phyloP scores from a whole-genome alignment of 2,888 invertebrate genomes.

The Agonopterix alstromeriana region DNA sequence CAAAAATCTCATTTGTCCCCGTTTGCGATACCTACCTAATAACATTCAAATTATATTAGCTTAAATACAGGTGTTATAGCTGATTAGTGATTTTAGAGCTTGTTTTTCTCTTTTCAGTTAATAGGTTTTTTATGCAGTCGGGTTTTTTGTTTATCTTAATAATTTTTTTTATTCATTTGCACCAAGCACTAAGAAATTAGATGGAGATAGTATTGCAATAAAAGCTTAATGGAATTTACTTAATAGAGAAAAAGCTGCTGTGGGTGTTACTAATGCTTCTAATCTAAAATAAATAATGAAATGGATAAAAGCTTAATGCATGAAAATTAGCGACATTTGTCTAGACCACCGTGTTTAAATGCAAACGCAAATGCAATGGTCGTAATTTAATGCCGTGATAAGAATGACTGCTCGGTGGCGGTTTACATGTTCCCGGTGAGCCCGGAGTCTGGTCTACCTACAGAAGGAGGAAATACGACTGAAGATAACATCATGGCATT shows the following conservation, averaged over 20 bases:
- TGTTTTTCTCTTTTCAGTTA: too few species aligned
- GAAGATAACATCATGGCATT: slow-evolving; percentile 36
- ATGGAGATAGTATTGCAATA: slow-evolving; percentile 5
- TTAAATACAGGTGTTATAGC: too few species aligned
- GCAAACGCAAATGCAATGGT: slow-evolving; percentile 27
- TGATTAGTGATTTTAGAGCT: too few species aligned
- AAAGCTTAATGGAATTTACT: slow-evolving; percentile 5
- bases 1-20: too few species aligned
- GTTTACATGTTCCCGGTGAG: slow-evolving; percentile 30
- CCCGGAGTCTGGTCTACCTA: slow-evolving; percentile 12
- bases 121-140: too few species aligned
- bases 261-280: slow-evolving; percentile 12
- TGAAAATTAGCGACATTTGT: slow-evolving; percentile 25
- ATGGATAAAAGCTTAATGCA: slow-evolving; percentile 20
- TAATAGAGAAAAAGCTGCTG: slow-evolving; percentile 4
- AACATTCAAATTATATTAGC: too few species aligned
- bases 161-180: too few species aligned
- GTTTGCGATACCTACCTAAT: too few species aligned
- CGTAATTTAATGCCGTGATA: slow-evolving; percentile 43
- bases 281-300: slow-evolving; percentile 21
- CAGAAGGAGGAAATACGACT: slow-evolving; percentile 27
- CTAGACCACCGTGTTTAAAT: slow-evolving; percentile 26
- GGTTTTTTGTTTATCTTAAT: too few species aligned
- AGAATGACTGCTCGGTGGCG: slow-evolving; percentile 31
- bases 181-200: background rate